Percentiles rank a stretch among this genome's conserved stretches.
Evolutionary conservation across 2,888 invertebrate species (phyloP).

Genomic region (Cotesia congregata): DNA sequence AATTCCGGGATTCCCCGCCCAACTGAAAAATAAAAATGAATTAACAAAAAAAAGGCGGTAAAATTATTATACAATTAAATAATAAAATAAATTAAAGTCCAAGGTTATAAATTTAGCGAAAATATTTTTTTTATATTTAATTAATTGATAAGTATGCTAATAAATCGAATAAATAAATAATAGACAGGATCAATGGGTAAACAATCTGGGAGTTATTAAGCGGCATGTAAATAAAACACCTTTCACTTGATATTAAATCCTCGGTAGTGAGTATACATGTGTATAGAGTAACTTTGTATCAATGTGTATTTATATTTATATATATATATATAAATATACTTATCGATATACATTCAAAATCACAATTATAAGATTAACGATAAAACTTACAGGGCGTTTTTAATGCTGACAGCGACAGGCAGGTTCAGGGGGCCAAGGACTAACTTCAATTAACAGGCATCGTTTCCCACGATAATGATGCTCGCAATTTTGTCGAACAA

Average conservation of each 20-base stretch:
- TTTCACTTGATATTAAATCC: slow-evolving; percentile 29
- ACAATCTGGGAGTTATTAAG: background rate
- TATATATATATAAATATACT: background rate
- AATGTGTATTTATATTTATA: background rate
- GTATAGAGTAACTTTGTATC: too few species aligned
- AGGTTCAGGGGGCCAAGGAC: slow-evolving; percentile 27
- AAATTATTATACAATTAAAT: too few species aligned
- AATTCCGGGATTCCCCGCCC: too few species aligned
- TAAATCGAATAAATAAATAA: background rate
- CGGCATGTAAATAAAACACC: slow-evolving; percentile 8
- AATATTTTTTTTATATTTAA: too few species aligned
- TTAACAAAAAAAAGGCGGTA: too few species aligned
- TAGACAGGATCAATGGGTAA: background rate
- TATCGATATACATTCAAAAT: background rate
- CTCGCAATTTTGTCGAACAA: background rate
- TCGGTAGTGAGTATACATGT: background rate
- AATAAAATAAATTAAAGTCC: too few species aligned
- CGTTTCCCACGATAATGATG: slow-evolving; percentile 14
- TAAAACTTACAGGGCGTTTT: background rate
- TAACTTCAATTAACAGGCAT: background rate
- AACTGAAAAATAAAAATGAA: too few species aligned
- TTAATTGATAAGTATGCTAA: too few species aligned
- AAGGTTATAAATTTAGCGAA: too few species aligned
- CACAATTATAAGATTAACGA: background rate
- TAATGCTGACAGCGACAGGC: background rate